Evolutionary conservation across 1,140 invertebrate genomes (phyloP).

Genomic region (Orchesella cincta): DNA sequence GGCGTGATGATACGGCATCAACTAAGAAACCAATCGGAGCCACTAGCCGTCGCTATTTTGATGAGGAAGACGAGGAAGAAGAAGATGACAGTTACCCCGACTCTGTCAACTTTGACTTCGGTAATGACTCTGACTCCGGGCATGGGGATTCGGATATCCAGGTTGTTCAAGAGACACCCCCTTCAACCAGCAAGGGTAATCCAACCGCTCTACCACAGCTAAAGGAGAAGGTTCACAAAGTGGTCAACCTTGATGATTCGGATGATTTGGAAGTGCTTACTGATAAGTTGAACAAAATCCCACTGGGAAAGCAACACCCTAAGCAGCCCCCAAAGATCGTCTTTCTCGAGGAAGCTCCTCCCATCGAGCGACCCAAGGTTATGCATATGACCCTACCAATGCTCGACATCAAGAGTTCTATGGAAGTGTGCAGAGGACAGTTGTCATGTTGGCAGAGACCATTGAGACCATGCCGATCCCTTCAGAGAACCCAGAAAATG

Average conservation of each 20-base stretch:
- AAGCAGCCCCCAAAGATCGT: not conserved
- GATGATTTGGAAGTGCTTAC: not conserved
- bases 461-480: conserved; percentile 53
- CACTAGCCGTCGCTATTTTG: not conserved
- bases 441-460: conserved; percentile 36
- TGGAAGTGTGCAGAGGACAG: conserved; percentile 32
- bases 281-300: not conserved
- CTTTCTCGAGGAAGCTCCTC: not conserved
- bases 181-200: not conserved
- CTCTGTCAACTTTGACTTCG: not conserved
- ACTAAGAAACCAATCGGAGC: not conserved
- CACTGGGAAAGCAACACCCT: not conserved
- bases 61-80: not conserved
- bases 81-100: not conserved
- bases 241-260: not conserved
- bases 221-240: not conserved
- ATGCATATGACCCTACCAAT: not conserved
- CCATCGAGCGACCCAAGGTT: not conserved
- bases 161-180: not conserved
- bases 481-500: conserved; percentile 60
- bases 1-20: not conserved
- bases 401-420: conserved; percentile 9
- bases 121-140: not conserved
- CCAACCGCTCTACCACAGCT: not conserved
- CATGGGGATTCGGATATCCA: not conserved